Conservation (phyloP, 2,113 vertebrate genomes). For the Entelurus aequoreus region DNA sequence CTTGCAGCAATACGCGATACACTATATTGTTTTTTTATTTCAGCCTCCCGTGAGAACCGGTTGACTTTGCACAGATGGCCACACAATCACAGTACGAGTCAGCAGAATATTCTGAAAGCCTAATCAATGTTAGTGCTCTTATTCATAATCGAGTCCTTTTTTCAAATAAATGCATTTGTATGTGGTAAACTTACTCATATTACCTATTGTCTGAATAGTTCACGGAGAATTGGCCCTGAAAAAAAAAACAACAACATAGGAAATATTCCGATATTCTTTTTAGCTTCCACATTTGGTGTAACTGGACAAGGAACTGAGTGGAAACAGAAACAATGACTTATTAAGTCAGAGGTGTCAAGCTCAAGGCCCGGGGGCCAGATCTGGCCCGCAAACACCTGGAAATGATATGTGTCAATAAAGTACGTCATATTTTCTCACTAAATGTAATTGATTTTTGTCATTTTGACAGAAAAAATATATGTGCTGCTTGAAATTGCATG, state of each 20-base stretch:
- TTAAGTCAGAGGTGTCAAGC: neutral
- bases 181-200: neutral
- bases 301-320: neutral
- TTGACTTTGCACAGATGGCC: conserved; percentile 2
- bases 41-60: neutral
- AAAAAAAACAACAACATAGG: neutral
- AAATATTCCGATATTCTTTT: neutral
- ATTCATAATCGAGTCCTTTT: neutral
- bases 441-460: no score
- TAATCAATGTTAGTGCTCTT: neutral
- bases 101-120: conserved; percentile 12
- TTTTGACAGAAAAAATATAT: no score
- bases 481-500: no score
- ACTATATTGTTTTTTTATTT: neutral
- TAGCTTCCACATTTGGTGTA: neutral
- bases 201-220: neutral
- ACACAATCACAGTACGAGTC: conserved; percentile 11
- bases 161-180: neutral
- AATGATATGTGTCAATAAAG: no score
- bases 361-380: no score
- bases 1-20: neutral
- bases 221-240: neutral
- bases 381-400: neutral
- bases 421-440: no score
- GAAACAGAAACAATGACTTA: neutral